phyloP scores from a whole-genome alignment of 2,888 invertebrate species.

The Ectemnius cavifrons region DNA sequence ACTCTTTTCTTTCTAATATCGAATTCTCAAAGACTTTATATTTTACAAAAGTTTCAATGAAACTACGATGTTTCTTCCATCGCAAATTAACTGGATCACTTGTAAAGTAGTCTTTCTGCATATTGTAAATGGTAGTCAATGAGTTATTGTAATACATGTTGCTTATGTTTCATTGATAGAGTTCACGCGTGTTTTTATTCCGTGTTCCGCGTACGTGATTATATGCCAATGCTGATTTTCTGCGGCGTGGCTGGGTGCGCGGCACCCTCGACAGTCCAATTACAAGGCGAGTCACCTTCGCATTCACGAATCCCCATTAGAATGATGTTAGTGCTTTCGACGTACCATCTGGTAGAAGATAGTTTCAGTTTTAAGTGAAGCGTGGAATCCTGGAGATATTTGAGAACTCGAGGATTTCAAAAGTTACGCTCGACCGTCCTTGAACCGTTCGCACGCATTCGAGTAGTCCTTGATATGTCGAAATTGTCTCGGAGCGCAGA shows the following conservation, averaged over 20 bases:
- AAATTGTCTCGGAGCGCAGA: slow-evolving; percentile 30
- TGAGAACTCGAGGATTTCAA: neutral
- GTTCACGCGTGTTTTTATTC: slow-evolving; percentile 4
- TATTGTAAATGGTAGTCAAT: too few relatives aligned
- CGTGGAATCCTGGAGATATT: neutral
- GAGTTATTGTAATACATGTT: neutral
- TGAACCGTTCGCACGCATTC: slow-evolving; percentile 35
- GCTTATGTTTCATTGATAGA: neutral
- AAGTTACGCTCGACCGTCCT: slow-evolving; percentile 31
- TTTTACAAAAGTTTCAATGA: too few relatives aligned
- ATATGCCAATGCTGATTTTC: neutral
- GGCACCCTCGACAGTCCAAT: neutral
- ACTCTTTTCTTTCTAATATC: neutral
- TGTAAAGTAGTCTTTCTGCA: too few relatives aligned
- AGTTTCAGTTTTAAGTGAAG: neutral
- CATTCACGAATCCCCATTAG: neutral
- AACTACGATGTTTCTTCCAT: too few relatives aligned
- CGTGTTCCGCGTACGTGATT: slow-evolving; percentile 7
- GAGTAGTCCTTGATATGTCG: slow-evolving; percentile 47
- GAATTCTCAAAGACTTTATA: neutral
- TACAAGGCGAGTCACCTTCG: slow-evolving; percentile 1
- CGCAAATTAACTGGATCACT: too few relatives aligned
- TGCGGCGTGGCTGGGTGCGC: neutral
- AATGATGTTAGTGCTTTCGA: neutral
- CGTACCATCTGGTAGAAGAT: neutral